A percentile compares a stretch with the other conserved stretches of the same genome.
These are phyloP conservation scores for Gyrodactylus salaris DNA, from an alignment of 1,140 invertebrate genomes.

Conservation along the genomic window DNA sequence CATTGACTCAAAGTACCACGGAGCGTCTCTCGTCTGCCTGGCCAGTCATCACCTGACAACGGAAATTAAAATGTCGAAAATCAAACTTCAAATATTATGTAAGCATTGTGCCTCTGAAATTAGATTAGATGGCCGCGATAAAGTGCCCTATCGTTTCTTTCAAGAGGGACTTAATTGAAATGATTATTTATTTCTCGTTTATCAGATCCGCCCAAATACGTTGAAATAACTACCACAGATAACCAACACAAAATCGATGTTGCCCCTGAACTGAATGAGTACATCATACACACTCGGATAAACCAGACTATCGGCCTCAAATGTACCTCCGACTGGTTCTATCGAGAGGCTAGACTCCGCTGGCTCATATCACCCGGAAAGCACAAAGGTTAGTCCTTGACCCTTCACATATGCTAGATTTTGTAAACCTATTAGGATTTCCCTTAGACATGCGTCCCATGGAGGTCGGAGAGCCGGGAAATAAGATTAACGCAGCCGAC, in stretches of 20 bases:
- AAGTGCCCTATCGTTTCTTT: too few relatives aligned
- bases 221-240: background rate
- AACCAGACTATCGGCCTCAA: background rate
- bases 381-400: background rate
- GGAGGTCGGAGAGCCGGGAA: background rate
- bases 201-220: background rate
- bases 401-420: too few relatives aligned
- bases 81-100: too few relatives aligned
- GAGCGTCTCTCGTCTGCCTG: background rate
- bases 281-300: background rate
- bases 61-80: background rate
- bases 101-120: too few relatives aligned
- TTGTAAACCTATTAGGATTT: too few relatives aligned
- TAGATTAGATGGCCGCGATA: too few relatives aligned
- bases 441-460: too few relatives aligned
- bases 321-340: background rate
- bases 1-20: background rate
- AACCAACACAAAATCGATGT: background rate
- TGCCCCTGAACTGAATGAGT: background rate
- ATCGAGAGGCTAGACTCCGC: background rate
- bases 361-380: background rate
- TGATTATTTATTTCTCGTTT: too few relatives aligned
- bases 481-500: background rate
- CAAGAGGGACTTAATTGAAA: too few relatives aligned
- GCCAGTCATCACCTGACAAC: background rate